A percentile compares a stretch with the other conserved stretches of the same genome.
phyloP scores from a whole-genome alignment of 2,888 invertebrate species.

The Cephus pulcher region DNA sequence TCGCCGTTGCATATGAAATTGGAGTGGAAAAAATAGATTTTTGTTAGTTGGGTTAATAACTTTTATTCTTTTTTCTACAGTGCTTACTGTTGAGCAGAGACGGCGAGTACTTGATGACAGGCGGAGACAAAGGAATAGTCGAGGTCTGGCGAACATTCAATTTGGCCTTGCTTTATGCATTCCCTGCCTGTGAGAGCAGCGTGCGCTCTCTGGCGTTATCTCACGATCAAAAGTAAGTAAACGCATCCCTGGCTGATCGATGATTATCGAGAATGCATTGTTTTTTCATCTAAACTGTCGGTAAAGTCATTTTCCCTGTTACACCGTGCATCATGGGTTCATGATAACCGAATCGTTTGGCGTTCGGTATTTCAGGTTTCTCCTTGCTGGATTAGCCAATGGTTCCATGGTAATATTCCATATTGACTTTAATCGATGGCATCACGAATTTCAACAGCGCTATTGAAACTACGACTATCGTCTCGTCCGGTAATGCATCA shows the following conservation, averaged over 20 bases:
- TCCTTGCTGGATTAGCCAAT: slow-evolving; percentile 95
- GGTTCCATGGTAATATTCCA: slow-evolving; percentile 99
- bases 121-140: slow-evolving; percentile 96
- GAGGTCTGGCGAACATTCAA: slow-evolving; percentile 99
- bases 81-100: slow-evolving; percentile 94
- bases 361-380: slow-evolving; percentile 77
- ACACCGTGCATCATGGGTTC: not conserved
- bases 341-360: not conserved
- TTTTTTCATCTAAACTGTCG: not conserved
- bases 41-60: not conserved
- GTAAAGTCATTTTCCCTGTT: not conserved
- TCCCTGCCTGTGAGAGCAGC: slow-evolving; percentile 96
- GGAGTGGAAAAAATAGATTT: not conserved
- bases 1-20: not conserved
- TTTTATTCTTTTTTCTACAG: slow-evolving; percentile 67
- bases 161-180: slow-evolving; percentile 95
- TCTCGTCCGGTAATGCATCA: slow-evolving; percentile 26
- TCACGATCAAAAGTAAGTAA: slow-evolving; percentile 96
- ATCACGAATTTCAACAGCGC: slow-evolving; percentile 95
- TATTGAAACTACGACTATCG: slow-evolving; percentile 72
- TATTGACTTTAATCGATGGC: slow-evolving; percentile 99
- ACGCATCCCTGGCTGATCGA: not conserved
- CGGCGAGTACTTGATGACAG: slow-evolving; percentile 98
- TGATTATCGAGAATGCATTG: not conserved
- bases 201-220: slow-evolving; percentile 94